A percentile compares a stretch with the other conserved stretches of the same genome.
phyloP scores from a whole-genome alignment of 2,797 vertebrate genomes.

The Naso thynnoides region DNA sequence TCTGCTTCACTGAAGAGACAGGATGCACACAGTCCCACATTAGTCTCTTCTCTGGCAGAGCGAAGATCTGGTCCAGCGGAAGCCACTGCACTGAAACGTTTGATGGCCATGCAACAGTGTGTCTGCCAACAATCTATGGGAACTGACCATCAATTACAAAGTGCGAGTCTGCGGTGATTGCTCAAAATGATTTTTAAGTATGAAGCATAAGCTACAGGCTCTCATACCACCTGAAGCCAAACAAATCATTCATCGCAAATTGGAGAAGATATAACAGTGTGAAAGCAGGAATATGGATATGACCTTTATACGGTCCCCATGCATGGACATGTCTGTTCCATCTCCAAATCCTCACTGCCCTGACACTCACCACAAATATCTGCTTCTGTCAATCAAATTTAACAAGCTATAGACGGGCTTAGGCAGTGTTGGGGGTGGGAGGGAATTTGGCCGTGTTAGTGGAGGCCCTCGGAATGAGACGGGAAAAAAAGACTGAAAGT shows the following conservation, averaged over 20 bases:
- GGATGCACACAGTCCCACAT: slow-evolving; percentile 12
- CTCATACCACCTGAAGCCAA: slow-evolving; percentile 15
- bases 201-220: slow-evolving; percentile 29
- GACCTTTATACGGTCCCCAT: slow-evolving; percentile 40
- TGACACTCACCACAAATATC: slow-evolving; percentile 61
- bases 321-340: slow-evolving; percentile 58
- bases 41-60: slow-evolving; percentile 10
- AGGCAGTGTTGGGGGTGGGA: neutral
- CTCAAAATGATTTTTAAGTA: slow-evolving; percentile 32
- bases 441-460: slow-evolving; percentile 11
- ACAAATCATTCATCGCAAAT: slow-evolving; percentile 49
- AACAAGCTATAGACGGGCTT: slow-evolving; percentile 64
- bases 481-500: slow-evolving; percentile 14
- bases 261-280: slow-evolving; percentile 30
- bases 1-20: slow-evolving; percentile 8
- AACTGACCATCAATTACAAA: slow-evolving; percentile 39
- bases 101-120: slow-evolving; percentile 21
- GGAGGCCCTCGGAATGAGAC: slow-evolving; percentile 20
- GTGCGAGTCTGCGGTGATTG: slow-evolving; percentile 26
- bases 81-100: slow-evolving; percentile 18
- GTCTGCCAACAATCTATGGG: slow-evolving; percentile 43
- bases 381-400: slow-evolving; percentile 73
- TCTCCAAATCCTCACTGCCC: slow-evolving; percentile 51
- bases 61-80: slow-evolving; percentile 14
- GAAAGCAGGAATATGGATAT: slow-evolving; percentile 36